A percentile compares a stretch with the other conserved stretches of the same genome.
Conservation (phyloP, 1,140 invertebrate genomes). For the Ectropis grisescens region DNA sequence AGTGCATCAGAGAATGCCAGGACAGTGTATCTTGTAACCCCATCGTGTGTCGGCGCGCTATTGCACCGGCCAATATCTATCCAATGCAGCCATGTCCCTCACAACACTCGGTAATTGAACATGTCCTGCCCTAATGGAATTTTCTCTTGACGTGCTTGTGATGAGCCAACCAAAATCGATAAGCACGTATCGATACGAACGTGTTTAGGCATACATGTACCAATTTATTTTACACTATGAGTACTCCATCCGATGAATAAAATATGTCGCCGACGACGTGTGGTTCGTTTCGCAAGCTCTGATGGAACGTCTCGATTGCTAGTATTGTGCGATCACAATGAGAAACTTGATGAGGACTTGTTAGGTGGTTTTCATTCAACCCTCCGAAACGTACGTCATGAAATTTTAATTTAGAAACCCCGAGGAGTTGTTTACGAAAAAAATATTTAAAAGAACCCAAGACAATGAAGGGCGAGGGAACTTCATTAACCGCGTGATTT, state of each 20-base stretch:
- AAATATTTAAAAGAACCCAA: constrained; percentile 1
- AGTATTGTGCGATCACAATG: constrained; percentile 27
- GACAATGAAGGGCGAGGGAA: constrained; percentile 14
- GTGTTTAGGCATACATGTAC: no score
- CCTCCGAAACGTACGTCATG: background rate
- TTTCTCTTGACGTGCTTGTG: no score
- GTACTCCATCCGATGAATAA: no score
- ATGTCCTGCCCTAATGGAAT: constrained; percentile 53
- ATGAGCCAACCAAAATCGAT: no score
- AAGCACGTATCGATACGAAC: no score
- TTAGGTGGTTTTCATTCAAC: constrained; percentile 6
- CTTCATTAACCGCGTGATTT: constrained; percentile 56
- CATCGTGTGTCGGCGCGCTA: no score
- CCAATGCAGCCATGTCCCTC: constrained; percentile 12
- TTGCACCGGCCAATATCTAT: constrained; percentile 26
- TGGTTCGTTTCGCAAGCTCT: no score
- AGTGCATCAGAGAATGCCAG: no score
- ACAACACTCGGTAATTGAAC: constrained; percentile 53
- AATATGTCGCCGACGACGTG: no score
- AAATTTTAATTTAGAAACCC: background rate
- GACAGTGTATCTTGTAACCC: no score
- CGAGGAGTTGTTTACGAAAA: constrained; percentile 1
- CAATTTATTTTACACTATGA: no score
- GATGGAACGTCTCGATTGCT: constrained; percentile 17
- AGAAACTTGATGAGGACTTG: constrained; percentile 23